Evolutionary conservation across 2,888 invertebrate species (phyloP), one percentile per base, ranked within the genome.

Genomic region (Diadromus collaris): DNA sequence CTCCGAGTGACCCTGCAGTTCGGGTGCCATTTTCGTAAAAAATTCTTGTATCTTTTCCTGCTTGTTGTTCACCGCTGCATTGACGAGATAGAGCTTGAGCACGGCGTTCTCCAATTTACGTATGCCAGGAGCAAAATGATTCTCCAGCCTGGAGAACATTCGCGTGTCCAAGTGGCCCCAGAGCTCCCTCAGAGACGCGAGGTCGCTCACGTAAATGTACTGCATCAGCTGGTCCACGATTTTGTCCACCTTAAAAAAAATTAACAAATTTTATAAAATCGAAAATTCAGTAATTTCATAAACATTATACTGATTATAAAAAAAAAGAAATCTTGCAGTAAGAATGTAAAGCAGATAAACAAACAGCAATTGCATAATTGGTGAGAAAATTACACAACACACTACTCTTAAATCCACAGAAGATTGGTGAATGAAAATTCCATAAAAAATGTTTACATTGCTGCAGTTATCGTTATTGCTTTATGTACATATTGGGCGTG

Each of bases 121-220:
- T 0, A 97, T 91, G 94, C 96, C 95, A 84, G 95, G 93, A 75
- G 94, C 93, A 89, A 97, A 96, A 80, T 96, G 95, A 88, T 95
- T 95, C 89, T 98, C 98, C 72, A 98, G 91, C 88, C 97, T 95
- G 24, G 95, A 95, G 91, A 98, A 98, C 88, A 98, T 94, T 86
- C 96, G 94, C 76, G 93, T 94, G 86, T 98, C 98, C 60, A 99
- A 93, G 90, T 98, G 97, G 76, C 93, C 92, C 98, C 98, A 99
- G 79, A 97, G 93, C 85, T 98, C 97, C 79, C 96, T 93, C 9
- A 99, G 91, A 0, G 95, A 95, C 82, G 92, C 92, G 16, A 99
- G 91, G 91, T 98, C 98, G 82, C 96, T 96, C 77, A 92, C 93
- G 85, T 94, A 94, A 69, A 96, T 93, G 80, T 93, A 94, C 81